Percentiles rank a stretch among this genome's conserved stretches.
phyloP scores from a whole-genome alignment of 2,888 invertebrate genomes.

The Cylloceria caligata region DNA sequence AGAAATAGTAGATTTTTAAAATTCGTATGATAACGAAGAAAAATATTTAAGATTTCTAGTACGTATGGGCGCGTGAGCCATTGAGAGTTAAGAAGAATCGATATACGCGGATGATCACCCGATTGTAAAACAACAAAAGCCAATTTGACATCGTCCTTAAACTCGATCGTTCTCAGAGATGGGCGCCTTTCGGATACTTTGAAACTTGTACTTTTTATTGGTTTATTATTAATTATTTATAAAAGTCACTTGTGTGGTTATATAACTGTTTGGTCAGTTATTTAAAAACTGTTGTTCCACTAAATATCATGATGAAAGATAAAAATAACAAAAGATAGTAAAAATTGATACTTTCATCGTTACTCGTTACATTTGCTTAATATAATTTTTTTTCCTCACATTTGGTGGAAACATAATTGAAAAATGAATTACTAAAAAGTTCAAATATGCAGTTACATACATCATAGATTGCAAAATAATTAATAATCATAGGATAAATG shows the following conservation, averaged over 20 bases:
- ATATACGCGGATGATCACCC: too few relatives aligned
- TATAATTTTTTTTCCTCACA: too few relatives aligned
- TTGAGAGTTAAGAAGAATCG: neutral
- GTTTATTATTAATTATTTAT: neutral
- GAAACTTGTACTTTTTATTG: neutral
- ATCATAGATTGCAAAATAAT: too few relatives aligned
- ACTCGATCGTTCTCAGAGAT: neutral
- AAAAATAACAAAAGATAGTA: constrained; percentile 24
- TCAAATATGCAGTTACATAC: neutral
- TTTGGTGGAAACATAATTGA: neutral
- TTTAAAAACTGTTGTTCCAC: neutral
- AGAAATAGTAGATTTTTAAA: neutral
- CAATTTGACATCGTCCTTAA: neutral
- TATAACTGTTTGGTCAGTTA: neutral
- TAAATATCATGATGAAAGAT: neutral
- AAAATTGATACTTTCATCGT: neutral
- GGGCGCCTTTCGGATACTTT: neutral
- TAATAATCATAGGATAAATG: too few relatives aligned
- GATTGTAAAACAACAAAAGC: neutral
- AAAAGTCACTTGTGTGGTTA: neutral
- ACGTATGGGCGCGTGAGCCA: neutral
- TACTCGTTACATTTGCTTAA: neutral
- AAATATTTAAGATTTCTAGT: constrained; percentile 2
- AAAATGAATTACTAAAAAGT: neutral
- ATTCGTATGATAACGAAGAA: constrained; percentile 15